Conservation (phyloP, 2,797 vertebrate genomes). For the Garrulus glandarius region DNA sequence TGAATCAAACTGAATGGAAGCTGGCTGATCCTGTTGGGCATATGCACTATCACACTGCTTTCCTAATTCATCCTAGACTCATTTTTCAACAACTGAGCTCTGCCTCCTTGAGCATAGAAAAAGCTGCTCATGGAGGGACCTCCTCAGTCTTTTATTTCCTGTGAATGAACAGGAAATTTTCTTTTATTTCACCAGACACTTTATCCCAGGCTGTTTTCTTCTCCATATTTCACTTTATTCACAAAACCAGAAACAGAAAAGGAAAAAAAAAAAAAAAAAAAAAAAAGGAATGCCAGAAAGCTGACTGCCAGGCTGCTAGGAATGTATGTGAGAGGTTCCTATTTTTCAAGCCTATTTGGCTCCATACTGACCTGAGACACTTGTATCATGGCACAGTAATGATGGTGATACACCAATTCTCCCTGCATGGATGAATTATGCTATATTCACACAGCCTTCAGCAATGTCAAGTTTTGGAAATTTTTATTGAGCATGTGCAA, state of each 20-base stretch:
- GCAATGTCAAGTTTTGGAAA: neutral
- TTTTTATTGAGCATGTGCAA: slow-evolving; percentile 4
- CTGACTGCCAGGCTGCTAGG: neutral
- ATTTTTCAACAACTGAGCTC: neutral
- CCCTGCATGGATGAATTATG: neutral
- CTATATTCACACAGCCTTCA: neutral
- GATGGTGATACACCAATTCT: neutral
- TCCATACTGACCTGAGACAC: neutral
- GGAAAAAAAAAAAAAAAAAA: too few species aligned
- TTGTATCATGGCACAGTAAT: neutral
- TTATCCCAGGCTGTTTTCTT: neutral
- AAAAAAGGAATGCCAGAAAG: neutral
- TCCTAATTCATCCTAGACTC: neutral
- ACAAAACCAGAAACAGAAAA: neutral
- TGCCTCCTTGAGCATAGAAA: neutral
- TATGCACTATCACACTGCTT: neutral
- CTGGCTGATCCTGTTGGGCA: neutral
- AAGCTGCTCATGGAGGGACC: neutral
- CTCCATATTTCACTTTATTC: neutral
- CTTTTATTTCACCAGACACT: neutral
- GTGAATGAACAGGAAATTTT: neutral
- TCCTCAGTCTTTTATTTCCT: neutral
- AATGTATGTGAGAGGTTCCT: neutral
- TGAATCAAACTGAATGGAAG: neutral
- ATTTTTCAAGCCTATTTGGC: neutral